phyloP scores from a whole-genome alignment of 2,797 vertebrate species.

The Fundulus diaphanus region DNA sequence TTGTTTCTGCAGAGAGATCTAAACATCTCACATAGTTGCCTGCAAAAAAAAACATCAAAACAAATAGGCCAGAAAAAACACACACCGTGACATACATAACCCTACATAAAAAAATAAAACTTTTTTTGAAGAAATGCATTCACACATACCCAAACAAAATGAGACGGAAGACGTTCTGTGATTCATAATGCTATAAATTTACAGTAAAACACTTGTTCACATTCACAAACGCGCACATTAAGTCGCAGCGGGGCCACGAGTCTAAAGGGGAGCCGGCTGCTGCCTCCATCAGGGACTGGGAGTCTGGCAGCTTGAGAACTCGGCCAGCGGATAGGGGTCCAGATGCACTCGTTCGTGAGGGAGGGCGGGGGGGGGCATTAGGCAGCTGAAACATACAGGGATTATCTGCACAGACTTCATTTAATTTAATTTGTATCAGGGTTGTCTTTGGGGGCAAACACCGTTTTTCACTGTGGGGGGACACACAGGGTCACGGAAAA shows the following conservation, averaged over 20 bases:
- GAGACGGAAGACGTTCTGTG: slow-evolving; percentile 38
- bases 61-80: slow-evolving; percentile 5
- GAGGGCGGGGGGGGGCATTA: slow-evolving; percentile 50
- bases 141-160: slow-evolving; percentile 42
- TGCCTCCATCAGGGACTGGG: slow-evolving; percentile 57
- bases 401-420: slow-evolving; percentile 80
- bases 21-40: slow-evolving; percentile 16
- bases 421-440: slow-evolving; percentile 86
- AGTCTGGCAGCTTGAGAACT: slow-evolving; percentile 74
- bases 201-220: slow-evolving; percentile 41
- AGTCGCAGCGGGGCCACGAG: slow-evolving; percentile 53
- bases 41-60: slow-evolving; percentile 10
- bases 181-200: slow-evolving; percentile 45
- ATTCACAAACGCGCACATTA: slow-evolving; percentile 20
- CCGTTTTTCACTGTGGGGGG: slow-evolving; percentile 65
- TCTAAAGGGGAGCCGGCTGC: slow-evolving; percentile 58
- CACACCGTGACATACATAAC: slow-evolving; percentile 18
- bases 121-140: slow-evolving; percentile 40
- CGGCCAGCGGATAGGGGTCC: slow-evolving; percentile 69
- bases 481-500: slow-evolving; percentile 66
- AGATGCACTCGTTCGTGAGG: slow-evolving; percentile 74
- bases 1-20: slow-evolving; percentile 1
- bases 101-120: slow-evolving; percentile 30
- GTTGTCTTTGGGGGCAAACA: slow-evolving; percentile 76
- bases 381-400: slow-evolving; percentile 80